Base-by-base conservation (phyloP, 1,140 invertebrate genomes). In the Drosophila bifasciata region DNA sequence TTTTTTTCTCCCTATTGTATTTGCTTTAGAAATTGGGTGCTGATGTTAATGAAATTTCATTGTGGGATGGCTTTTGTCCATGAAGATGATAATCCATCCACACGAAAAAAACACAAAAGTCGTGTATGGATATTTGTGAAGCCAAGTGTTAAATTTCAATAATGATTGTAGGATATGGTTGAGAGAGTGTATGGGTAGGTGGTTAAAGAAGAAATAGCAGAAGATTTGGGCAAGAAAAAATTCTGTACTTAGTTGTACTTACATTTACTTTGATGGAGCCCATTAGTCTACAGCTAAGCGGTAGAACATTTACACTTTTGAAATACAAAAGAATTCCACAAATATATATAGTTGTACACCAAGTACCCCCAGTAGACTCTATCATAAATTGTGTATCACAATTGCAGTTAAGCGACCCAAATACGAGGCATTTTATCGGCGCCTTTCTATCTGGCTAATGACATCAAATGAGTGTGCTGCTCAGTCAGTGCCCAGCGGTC, bases 361-460 rank as follows among this genome's bases (percentile, higher is more conserved):
- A 39, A 25, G 36, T 57, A 69, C 56, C n/a, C 21, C 19, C 28
- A 25, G 36, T 57, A 69, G 51, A 11, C 40, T 9, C 11, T 68
- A 67, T 68, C 64, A 28, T 39, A 39, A 68, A 46, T 8, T 39
- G 3, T 36, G 32, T 17, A 68, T 55, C 62, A 68, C 43, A 41
- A 68, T 44, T 58, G 36, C 50, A 56, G 44, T 11, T 43, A 57
- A 28, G 17, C 13, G 39, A 50, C 36, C 45, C 23, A 57, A 56
- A 64, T 55, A 40, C 45, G 16, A 23, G 36, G 25, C 57, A 32
- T 63, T 60, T 78, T 81, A 81, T 81, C 79, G 53, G 32, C 53
- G 32, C 53, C 44, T 68, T 78, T 83, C 50, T 50, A 83, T 83
- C 68, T 81, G 53, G 55, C 73, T 83, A 81, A 81, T 81, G 78